phyloP scores from a whole-genome alignment of 1,140 invertebrate genomes.

The Tetranychus urticae region DNA sequence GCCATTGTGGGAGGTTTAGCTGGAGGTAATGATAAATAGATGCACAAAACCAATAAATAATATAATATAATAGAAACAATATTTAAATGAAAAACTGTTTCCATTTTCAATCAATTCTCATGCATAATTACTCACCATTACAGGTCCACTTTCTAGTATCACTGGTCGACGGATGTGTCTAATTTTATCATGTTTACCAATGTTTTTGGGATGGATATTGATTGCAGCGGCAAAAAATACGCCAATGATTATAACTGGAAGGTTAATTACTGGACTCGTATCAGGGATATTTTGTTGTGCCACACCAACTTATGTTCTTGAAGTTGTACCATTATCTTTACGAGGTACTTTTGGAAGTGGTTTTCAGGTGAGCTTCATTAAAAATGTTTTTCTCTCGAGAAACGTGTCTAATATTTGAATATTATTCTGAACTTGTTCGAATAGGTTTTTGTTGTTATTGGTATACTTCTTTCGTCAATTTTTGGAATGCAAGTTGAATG shows the following conservation, averaged over 20 bases:
- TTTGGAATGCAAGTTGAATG: slow-evolving; percentile 2
- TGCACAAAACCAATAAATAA: too few relatives aligned
- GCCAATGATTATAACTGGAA: slow-evolving; percentile 30
- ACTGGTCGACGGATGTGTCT: slow-evolving; percentile 48
- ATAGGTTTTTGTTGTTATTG: not conserved
- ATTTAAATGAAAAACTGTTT: too few relatives aligned
- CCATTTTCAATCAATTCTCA: too few relatives aligned
- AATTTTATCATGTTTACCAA: slow-evolving; percentile 39
- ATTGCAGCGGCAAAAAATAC: slow-evolving; percentile 37
- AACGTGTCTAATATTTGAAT: slow-evolving; percentile 24
- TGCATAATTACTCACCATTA: too few relatives aligned
- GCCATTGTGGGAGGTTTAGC: slow-evolving; percentile 11
- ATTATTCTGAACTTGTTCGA: not conserved
- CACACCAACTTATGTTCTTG: slow-evolving; percentile 55
- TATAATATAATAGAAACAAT: too few relatives aligned
- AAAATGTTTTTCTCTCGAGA: slow-evolving; percentile 24
- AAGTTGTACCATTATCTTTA: slow-evolving; percentile 58
- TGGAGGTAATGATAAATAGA: slow-evolving; percentile 6
- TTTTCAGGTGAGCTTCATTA: slow-evolving; percentile 41
- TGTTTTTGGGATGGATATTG: slow-evolving; percentile 43
- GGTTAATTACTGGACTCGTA: slow-evolving; percentile 35
- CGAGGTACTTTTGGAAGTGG: slow-evolving; percentile 53
- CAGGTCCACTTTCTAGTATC: slow-evolving; percentile 7
- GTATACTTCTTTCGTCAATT: not conserved
- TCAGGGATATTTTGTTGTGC: slow-evolving; percentile 33